phyloP scores from a whole-genome alignment of 2,797 vertebrate genomes.

The Lutjanus argentimaculatus region DNA sequence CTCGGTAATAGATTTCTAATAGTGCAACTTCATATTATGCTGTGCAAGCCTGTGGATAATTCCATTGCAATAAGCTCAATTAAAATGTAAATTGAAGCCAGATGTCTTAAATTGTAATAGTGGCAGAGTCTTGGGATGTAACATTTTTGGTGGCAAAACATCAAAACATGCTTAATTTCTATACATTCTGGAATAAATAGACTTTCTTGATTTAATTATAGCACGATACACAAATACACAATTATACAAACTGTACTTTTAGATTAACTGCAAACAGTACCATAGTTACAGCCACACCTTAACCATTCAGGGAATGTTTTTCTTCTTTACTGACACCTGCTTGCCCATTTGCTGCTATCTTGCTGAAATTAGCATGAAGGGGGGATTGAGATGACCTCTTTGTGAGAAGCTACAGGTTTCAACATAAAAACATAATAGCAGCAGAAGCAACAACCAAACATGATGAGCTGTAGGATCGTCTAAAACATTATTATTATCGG shows the following conservation, averaged over 20 bases:
- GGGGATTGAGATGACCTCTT: slow-evolving; percentile 46
- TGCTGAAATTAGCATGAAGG: slow-evolving; percentile 45
- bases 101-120: background rate
- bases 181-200: slow-evolving; percentile 11
- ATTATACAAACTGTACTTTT: background rate
- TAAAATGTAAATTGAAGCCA: slow-evolving; percentile 22
- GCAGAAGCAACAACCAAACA: background rate
- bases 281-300: no score
- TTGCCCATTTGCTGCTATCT: slow-evolving; percentile 52
- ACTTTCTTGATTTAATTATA: background rate
- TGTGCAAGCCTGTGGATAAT: background rate
- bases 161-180: slow-evolving; percentile 12
- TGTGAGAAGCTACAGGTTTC: slow-evolving; percentile 8
- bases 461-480: background rate
- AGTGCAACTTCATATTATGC: background rate
- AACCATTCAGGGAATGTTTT: slow-evolving; percentile 11
- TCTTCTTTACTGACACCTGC: slow-evolving; percentile 35
- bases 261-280: background rate
- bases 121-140: background rate
- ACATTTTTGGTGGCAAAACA: background rate
- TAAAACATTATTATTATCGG: background rate
- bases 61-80: slow-evolving; percentile 6
- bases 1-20: slow-evolving; percentile 2
- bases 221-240: background rate
- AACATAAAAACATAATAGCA: background rate